Evolutionary conservation across 2,797 vertebrate species (phyloP).

Genomic region (Thalassophryne amazonica): DNA sequence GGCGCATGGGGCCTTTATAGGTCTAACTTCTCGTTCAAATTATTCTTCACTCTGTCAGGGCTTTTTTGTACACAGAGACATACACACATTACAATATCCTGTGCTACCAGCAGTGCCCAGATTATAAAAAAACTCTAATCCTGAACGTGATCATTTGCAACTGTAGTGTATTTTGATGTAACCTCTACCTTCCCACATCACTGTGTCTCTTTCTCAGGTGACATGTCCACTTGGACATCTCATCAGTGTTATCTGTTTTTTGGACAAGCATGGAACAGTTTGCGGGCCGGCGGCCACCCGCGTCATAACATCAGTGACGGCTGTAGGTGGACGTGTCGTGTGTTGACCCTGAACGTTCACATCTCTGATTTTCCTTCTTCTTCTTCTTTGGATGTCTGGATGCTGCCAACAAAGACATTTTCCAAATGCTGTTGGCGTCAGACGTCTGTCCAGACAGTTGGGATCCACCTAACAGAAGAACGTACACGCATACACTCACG

Average conservation of each 20-base stretch:
- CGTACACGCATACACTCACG: slow-evolving; percentile 62
- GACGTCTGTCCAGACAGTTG: slow-evolving; percentile 26
- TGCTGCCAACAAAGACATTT: slow-evolving; percentile 70
- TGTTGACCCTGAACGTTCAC: slow-evolving; percentile 34
- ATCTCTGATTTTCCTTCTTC: slow-evolving; percentile 49
- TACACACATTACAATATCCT: too few relatives aligned
- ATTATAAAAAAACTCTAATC: too few relatives aligned
- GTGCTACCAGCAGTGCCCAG: too few relatives aligned
- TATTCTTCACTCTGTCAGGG: too few relatives aligned
- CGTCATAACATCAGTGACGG: slow-evolving; percentile 44
- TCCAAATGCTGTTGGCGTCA: slow-evolving; percentile 33
- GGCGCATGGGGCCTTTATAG: too few relatives aligned
- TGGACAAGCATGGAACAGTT: slow-evolving; percentile 75
- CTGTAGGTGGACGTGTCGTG: slow-evolving; percentile 42
- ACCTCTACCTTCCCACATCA: slow-evolving; percentile 1
- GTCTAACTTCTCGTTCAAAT: too few relatives aligned
- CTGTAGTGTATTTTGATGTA: too few relatives aligned
- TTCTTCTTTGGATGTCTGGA: slow-evolving; percentile 58
- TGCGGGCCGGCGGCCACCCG: slow-evolving; percentile 67
- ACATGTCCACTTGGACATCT: slow-evolving; percentile 74
- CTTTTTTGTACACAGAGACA: too few relatives aligned
- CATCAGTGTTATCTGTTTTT: slow-evolving; percentile 84
- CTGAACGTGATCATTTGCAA: too few relatives aligned
- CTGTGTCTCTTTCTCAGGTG: slow-evolving; percentile 69
- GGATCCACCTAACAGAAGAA: slow-evolving; percentile 53